These are phyloP conservation scores for Dolomedes plantarius DNA, from an alignment of 2,888 invertebrate genomes.

Conservation along the genomic window DNA sequence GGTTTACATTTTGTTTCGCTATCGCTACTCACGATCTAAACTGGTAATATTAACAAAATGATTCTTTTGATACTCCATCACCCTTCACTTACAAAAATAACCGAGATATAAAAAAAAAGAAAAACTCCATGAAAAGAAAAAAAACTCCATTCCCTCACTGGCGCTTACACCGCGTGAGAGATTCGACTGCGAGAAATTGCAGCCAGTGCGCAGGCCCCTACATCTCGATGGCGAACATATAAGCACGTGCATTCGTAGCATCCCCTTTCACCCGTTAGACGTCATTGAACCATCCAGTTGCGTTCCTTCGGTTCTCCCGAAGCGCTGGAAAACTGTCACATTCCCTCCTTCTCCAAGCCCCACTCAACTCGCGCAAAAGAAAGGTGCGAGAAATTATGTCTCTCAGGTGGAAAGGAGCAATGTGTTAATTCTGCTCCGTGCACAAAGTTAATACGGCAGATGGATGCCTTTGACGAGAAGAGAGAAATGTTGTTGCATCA, in stretches of 20 bases:
- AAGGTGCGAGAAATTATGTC: neutral
- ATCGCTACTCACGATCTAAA: neutral
- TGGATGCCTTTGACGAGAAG: neutral
- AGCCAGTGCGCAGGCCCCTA: slow-evolving; percentile 34
- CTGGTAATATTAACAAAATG: neutral
- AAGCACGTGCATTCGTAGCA: slow-evolving; percentile 60
- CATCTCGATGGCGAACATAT: slow-evolving; percentile 56
- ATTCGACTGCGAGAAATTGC: slow-evolving; percentile 12
- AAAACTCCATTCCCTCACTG: neutral
- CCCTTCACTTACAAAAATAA: neutral
- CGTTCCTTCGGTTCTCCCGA: slow-evolving; percentile 16
- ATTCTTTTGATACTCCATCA: neutral
- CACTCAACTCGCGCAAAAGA: neutral
- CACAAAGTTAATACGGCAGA: neutral
- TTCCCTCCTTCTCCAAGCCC: neutral
- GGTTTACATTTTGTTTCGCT: neutral
- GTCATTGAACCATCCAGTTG: slow-evolving; percentile 49
- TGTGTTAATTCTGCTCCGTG: neutral
- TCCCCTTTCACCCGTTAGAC: slow-evolving; percentile 59
- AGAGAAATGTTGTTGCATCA: neutral
- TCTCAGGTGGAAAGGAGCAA: neutral
- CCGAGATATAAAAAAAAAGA: neutral
- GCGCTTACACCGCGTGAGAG: slow-evolving; percentile 12
- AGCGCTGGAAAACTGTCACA: slow-evolving; percentile 2
- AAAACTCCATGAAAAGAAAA: neutral